These are phyloP conservation scores for Lapara coniferarum DNA, from an alignment of 2,888 invertebrate species.

Conservation along the genomic window DNA sequence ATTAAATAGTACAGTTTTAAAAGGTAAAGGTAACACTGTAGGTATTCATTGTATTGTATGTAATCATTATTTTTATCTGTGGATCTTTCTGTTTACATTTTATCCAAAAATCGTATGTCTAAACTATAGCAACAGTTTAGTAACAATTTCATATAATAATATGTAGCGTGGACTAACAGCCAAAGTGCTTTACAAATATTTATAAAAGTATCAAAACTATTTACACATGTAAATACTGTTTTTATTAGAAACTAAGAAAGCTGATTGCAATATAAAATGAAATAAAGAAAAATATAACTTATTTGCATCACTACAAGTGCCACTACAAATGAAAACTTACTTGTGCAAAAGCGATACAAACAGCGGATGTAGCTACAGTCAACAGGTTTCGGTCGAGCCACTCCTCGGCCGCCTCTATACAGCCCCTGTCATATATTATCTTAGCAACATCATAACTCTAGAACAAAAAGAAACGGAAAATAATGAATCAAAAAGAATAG, in stretches of 20 bases:
- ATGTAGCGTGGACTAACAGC: neutral
- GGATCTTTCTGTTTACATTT: neutral
- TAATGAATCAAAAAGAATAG: conserved; percentile 41
- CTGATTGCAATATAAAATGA: neutral
- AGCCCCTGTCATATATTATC: conserved; percentile 96
- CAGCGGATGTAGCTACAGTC: conserved; percentile 93
- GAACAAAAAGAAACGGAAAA: conserved; percentile 71
- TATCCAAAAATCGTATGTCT: neutral
- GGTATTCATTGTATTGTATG: neutral
- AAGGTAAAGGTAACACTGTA: too few species aligned
- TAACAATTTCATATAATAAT: neutral
- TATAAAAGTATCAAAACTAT: neutral
- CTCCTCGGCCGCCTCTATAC: conserved; percentile 95
- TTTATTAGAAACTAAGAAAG: neutral
- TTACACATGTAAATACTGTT: neutral
- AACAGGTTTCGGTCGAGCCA: conserved; percentile 98
- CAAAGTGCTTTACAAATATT: neutral
- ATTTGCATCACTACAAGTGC: conserved; percentile 45
- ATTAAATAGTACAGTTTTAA: too few species aligned
- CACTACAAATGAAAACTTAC: conserved; percentile 84
- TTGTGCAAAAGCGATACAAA: conserved; percentile 96
- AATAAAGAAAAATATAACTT: neutral
- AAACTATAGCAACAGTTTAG: neutral
- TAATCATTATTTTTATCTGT: neutral
- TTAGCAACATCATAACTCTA: conserved; percentile 91